phyloP scores from a whole-genome alignment of 2,888 invertebrate species.

The Hydropsyche betteni region DNA sequence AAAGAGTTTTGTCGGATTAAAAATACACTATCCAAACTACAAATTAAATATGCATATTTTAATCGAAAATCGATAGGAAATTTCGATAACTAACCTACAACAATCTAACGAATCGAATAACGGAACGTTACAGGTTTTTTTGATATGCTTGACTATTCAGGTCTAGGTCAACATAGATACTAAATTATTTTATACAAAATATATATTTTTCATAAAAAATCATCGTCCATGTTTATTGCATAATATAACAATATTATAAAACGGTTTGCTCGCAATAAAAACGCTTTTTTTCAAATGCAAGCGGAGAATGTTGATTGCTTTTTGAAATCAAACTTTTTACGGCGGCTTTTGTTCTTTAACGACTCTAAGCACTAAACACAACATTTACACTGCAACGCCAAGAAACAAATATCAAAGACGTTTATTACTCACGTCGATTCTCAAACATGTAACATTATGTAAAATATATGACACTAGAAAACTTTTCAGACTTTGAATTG shows the following conservation, averaged over 20 bases:
- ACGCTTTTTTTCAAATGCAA: conserved; percentile 2
- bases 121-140: conserved; percentile 3
- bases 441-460: neutral
- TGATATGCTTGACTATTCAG: neutral
- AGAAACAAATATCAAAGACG: conserved; percentile 1
- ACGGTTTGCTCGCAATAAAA: conserved; percentile 17
- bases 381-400: conserved; percentile 25
- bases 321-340: conserved; percentile 29
- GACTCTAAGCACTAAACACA: conserved; percentile 31
- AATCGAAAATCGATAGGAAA: neutral
- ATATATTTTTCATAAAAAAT: neutral
- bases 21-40: neutral
- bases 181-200: neutral
- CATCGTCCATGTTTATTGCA: neutral
- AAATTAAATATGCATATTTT: neutral
- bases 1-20: neutral
- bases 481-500: no score
- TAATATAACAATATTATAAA: conserved; percentile 9
- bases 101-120: conserved; percentile 5
- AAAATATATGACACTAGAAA: no score
- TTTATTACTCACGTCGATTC: conserved; percentile 1
- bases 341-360: conserved; percentile 28
- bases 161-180: conserved; percentile 9
- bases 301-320: conserved; percentile 24
- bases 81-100: conserved; percentile 7